These are phyloP conservation scores for Calliphora vicina DNA, from an alignment of 1,140 invertebrate species.

Conservation along the genomic window DNA sequence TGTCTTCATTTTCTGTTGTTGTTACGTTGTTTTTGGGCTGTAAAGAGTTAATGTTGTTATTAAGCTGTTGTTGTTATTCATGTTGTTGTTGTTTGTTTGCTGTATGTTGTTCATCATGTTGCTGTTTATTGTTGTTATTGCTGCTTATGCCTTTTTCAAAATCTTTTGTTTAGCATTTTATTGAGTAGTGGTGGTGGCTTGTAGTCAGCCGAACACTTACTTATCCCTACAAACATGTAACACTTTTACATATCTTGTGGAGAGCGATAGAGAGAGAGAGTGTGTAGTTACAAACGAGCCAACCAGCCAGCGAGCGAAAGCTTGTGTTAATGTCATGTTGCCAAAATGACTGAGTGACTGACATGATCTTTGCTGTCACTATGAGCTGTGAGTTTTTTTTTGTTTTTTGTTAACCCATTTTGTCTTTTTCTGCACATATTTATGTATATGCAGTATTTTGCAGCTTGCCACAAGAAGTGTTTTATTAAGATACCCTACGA, in stretches of 20 bases:
- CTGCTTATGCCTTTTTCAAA: slow-evolving; percentile 25
- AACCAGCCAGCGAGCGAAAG: background rate
- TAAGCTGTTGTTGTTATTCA: slow-evolving; percentile 27
- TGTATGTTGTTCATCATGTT: slow-evolving; percentile 51
- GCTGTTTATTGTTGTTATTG: slow-evolving; percentile 35
- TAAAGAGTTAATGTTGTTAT: slow-evolving; percentile 33
- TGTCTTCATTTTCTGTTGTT: slow-evolving; percentile 25
- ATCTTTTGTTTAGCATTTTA: slow-evolving; percentile 25
- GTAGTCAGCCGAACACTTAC: no score
- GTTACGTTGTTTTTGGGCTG: background rate
- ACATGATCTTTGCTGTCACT: slow-evolving; percentile 30
- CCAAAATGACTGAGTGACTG: slow-evolving; percentile 29
- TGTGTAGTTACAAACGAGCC: no score
- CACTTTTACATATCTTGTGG: background rate
- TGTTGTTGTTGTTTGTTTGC: slow-evolving; percentile 38
- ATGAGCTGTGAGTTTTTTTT: background rate
- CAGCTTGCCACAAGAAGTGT: background rate
- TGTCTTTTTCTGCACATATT: background rate
- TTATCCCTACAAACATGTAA: background rate
- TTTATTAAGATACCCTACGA: background rate
- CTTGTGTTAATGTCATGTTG: slow-evolving; percentile 30
- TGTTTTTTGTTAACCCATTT: background rate
- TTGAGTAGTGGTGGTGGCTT: background rate
- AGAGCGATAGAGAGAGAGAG: background rate
- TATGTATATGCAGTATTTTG: no score